These are phyloP conservation scores for Aleiodes alternator DNA, from an alignment of 2,888 invertebrate species.

Conservation along the genomic window DNA sequence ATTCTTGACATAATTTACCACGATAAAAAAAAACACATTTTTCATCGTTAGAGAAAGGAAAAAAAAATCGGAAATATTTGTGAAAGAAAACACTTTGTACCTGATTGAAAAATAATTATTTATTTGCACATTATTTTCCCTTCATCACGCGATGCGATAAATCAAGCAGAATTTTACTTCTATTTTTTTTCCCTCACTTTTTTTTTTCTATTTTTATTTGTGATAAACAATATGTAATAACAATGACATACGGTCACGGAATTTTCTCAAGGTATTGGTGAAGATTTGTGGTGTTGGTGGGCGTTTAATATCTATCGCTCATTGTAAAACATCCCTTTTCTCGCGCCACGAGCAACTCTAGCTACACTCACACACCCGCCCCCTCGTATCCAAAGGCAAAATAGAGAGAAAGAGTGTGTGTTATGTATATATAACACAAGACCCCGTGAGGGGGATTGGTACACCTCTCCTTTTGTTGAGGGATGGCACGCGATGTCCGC, in stretches of 20 bases:
- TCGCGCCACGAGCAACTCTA: conserved; percentile 47
- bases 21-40: neutral
- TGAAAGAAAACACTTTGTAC: conserved; percentile 15
- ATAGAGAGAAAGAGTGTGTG: neutral
- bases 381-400: conserved; percentile 50
- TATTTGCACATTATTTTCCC: conserved; percentile 12
- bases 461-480: conserved; percentile 65
- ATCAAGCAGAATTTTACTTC: neutral
- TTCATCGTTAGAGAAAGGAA: no score
- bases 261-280: conserved; percentile 11
- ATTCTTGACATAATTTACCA: neutral
- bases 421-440: neutral
- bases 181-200: neutral
- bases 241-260: conserved; percentile 26
- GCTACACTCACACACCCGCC: conserved; percentile 52
- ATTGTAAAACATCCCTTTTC: conserved; percentile 73
- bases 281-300: neutral
- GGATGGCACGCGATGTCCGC: conserved; percentile 73
- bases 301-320: conserved; percentile 63
- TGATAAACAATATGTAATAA: conserved; percentile 31
- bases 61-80: neutral
- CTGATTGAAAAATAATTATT: conserved; percentile 26
- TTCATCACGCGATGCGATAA: conserved; percentile 23
- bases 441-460: conserved; percentile 29
- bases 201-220: conserved; percentile 12